phyloP scores from a whole-genome alignment of 2,113 vertebrate species.

The Syngnathus floridae region DNA sequence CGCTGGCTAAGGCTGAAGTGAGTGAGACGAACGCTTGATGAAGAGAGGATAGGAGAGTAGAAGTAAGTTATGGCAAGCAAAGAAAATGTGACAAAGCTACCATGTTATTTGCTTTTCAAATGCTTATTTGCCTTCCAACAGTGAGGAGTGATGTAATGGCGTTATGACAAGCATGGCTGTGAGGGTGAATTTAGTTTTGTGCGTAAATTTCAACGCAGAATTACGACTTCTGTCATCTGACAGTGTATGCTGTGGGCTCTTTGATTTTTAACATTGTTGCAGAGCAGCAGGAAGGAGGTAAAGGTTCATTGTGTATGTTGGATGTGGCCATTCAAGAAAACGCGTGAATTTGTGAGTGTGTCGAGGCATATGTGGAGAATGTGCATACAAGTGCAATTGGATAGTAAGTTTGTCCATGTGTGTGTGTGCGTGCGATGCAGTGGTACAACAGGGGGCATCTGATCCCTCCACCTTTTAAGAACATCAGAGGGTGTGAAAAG shows the following conservation, averaged over 20 bases:
- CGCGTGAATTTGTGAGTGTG: constrained; percentile 15
- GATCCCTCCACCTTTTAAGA: constrained; percentile 72
- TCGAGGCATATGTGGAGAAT: constrained; percentile 8
- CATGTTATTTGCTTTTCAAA: constrained; percentile 20
- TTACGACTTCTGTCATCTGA: not conserved
- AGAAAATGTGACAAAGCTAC: constrained; percentile 22
- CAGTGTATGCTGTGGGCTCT: not conserved
- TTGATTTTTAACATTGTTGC: not conserved
- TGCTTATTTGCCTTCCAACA: constrained; percentile 33
- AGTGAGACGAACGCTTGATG: constrained; percentile 52
- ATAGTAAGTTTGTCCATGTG: constrained; percentile 7
- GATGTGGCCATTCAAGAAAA: constrained; percentile 3
- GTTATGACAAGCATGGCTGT: not conserved
- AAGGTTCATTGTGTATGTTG: not conserved
- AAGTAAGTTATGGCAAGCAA: constrained; percentile 14
- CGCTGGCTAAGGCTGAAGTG: constrained; percentile 47
- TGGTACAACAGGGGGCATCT: constrained; percentile 60
- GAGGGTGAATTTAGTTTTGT: not conserved
- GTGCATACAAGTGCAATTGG: constrained; percentile 22
- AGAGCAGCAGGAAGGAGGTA: not conserved
- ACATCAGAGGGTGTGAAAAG: constrained; percentile 72
- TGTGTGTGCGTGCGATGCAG: constrained; percentile 31
- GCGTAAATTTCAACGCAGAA: not conserved
- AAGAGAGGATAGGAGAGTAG: constrained; percentile 35
- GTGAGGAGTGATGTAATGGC: constrained; percentile 47